A percentile compares a stretch with the other conserved stretches of the same genome.
These are phyloP conservation scores for Sebastes fasciatus DNA, from an alignment of 2,113 vertebrate species.

Conservation along the genomic window DNA sequence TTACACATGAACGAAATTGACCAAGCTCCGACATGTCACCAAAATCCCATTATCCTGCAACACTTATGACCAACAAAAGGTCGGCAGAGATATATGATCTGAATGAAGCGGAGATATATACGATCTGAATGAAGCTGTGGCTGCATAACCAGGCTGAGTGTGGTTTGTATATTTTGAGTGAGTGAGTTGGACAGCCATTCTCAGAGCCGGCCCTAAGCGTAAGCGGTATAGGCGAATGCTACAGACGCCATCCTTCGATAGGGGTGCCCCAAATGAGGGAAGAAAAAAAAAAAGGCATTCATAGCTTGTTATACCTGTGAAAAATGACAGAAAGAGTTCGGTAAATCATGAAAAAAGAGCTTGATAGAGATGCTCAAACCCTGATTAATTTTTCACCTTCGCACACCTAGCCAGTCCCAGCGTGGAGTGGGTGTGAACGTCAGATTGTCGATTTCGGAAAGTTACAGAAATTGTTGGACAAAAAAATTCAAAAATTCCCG, in stretches of 20 bases:
- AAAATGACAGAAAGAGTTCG: neutral
- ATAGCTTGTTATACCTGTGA: neutral
- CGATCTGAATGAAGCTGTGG: neutral
- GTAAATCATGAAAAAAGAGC: neutral
- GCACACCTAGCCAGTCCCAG: neutral
- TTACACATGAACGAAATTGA: neutral
- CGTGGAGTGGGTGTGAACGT: neutral
- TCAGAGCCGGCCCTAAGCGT: too few relatives aligned
- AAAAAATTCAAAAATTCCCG: neutral
- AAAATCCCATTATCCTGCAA: conserved; percentile 2
- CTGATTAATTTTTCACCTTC: neutral
- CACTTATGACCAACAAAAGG: conserved; percentile 1
- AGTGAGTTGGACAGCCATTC: neutral
- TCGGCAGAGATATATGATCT: neutral
- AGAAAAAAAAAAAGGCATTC: neutral
- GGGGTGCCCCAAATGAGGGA: too few relatives aligned
- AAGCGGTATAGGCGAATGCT: too few relatives aligned
- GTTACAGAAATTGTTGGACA: neutral
- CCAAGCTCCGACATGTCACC: neutral
- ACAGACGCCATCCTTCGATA: too few relatives aligned
- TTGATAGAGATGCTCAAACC: neutral
- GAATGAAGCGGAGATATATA: neutral
- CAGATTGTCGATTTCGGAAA: neutral
- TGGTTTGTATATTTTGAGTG: neutral
- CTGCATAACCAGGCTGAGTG: neutral